Evolutionary conservation across 2,797 vertebrate species (phyloP).

Genomic region (Balearica regulorum): DNA sequence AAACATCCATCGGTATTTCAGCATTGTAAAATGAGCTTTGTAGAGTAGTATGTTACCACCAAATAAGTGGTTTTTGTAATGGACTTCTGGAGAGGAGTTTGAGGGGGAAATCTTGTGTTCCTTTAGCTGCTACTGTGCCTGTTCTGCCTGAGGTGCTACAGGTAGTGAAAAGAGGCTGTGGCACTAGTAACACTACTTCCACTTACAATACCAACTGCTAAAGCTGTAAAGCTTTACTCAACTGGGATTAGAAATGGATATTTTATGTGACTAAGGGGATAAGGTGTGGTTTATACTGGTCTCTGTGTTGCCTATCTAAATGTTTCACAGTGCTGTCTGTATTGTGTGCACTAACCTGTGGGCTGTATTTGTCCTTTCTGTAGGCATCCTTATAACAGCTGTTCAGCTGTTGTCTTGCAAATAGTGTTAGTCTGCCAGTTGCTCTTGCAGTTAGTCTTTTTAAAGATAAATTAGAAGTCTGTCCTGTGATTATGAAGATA

Average conservation of each 20-base stretch:
- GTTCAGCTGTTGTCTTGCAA: background rate
- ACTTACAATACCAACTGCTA: background rate
- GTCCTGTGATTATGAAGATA: background rate
- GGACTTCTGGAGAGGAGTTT: background rate
- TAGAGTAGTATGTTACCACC: background rate
- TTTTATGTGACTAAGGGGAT: constrained; percentile 1
- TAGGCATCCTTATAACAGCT: background rate
- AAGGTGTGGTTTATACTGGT: background rate
- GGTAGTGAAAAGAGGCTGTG: background rate
- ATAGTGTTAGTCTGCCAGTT: background rate
- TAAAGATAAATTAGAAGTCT: background rate
- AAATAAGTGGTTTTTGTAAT: background rate
- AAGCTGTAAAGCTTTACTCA: background rate
- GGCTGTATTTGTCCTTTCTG: background rate
- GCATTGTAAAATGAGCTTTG: background rate
- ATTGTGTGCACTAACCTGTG: background rate
- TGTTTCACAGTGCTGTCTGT: background rate
- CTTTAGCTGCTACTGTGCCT: background rate
- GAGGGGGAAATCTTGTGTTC: background rate
- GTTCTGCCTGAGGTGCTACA: background rate
- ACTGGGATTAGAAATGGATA: background rate
- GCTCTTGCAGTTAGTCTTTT: background rate
- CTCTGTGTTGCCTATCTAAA: background rate
- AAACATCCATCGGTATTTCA: background rate
- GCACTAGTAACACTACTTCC: background rate